Conservation (phyloP, 1,140 invertebrate species). For the Meloidogyne exigua region DNA sequence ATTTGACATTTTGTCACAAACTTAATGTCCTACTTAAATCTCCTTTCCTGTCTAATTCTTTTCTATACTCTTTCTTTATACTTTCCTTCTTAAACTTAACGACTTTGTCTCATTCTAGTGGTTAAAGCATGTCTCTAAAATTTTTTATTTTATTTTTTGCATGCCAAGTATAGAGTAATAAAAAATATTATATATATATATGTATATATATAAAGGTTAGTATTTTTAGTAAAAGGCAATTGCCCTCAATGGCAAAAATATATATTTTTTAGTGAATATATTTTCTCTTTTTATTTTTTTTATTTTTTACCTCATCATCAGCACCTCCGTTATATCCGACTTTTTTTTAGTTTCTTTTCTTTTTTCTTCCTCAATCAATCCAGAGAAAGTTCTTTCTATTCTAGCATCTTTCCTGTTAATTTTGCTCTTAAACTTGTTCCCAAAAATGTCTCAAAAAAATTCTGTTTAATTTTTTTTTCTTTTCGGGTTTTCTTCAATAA, state of each 20-base stretch:
- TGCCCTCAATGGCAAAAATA: conserved; percentile 3
- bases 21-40: background rate
- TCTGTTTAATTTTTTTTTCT: conserved; percentile 1
- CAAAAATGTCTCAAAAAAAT: conserved; percentile 7
- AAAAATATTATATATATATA: too few relatives aligned
- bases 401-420: conserved; percentile 2
- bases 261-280: conserved; percentile 6
- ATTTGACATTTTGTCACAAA: background rate
- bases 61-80: background rate
- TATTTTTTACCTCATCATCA: conserved; percentile 5
- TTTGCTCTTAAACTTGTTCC: background rate
- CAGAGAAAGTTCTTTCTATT: background rate
- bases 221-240: background rate
- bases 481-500: background rate
- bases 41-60: too few relatives aligned
- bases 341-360: background rate
- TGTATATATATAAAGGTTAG: too few relatives aligned
- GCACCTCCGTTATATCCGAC: conserved; percentile 1
- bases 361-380: conserved; percentile 7
- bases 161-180: background rate
- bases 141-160: background rate
- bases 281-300: too few relatives aligned
- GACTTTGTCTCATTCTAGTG: background rate
- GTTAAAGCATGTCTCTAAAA: background rate
- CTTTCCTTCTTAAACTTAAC: background rate